Percentiles rank a stretch among this genome's conserved stretches.
These are phyloP conservation scores for Cebidichthys violaceus DNA, from an alignment of 2,113 vertebrate genomes.

Conservation along the genomic window DNA sequence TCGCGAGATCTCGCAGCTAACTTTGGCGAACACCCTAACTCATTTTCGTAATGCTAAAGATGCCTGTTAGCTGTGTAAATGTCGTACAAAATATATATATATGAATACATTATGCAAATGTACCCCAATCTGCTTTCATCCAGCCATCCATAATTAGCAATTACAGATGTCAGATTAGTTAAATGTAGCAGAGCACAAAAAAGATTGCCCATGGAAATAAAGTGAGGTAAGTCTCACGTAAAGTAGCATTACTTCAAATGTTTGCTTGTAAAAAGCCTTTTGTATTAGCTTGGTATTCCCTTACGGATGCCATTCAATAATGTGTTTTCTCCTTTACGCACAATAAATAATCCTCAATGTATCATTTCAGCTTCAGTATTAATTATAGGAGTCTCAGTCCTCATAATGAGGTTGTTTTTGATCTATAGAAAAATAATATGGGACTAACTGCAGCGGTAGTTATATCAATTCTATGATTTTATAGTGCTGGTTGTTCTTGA, in stretches of 20 bases:
- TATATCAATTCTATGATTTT: slow-evolving; percentile 2
- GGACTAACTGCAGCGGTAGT: slow-evolving; percentile 24
- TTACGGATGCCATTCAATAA: background rate
- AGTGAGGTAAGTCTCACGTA: background rate
- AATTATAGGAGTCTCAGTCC: slow-evolving; percentile 27
- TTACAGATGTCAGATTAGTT: slow-evolving; percentile 2
- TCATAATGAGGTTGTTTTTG: no score
- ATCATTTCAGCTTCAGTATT: slow-evolving; percentile 46
- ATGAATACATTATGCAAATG: no score
- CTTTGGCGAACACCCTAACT: no score
- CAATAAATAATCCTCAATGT: slow-evolving; percentile 24
- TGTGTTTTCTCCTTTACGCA: background rate
- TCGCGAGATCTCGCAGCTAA: no score
- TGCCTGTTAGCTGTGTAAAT: no score
- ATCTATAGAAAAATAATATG: slow-evolving; percentile 6
- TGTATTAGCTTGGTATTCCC: background rate
- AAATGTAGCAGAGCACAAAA: background rate
- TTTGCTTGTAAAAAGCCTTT: background rate
- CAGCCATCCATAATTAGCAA: background rate
- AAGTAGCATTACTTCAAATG: background rate
- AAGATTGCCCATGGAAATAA: background rate
- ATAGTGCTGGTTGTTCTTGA: slow-evolving; percentile 1
- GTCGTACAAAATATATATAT: no score
- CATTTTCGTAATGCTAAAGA: no score
- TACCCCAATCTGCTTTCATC: no score